phyloP scores from a whole-genome alignment of 2,888 invertebrate species.

The Spialia ferax region DNA sequence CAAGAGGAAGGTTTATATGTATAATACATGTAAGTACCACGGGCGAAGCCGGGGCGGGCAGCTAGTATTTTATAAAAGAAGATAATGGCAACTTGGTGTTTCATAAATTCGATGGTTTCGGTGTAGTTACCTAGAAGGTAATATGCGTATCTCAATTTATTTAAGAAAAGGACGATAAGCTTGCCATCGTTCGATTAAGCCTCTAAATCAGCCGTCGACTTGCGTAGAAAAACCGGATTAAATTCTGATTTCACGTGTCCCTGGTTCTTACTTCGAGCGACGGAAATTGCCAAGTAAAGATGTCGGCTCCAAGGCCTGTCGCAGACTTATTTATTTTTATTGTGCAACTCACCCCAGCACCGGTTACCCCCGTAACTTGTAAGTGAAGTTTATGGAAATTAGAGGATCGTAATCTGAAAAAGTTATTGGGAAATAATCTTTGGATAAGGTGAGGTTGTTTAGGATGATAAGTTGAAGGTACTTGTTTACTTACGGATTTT shows the following conservation, averaged over 20 bases:
- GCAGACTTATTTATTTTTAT: slow-evolving; percentile 75
- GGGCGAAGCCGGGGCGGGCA: too few relatives aligned
- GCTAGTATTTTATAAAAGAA: too few relatives aligned
- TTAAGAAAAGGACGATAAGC: not conserved
- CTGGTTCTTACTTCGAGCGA: slow-evolving; percentile 67
- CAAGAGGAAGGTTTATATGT: too few relatives aligned
- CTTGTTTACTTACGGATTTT: too few relatives aligned
- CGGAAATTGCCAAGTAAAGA: slow-evolving; percentile 79
- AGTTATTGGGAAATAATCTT: not conserved
- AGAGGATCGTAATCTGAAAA: not conserved
- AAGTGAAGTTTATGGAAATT: slow-evolving; percentile 17
- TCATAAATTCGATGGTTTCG: slow-evolving; percentile 15
- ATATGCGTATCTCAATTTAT: not conserved
- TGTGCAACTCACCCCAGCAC: slow-evolving; percentile 39
- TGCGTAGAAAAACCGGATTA: slow-evolving; percentile 74
- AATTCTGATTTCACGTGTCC: slow-evolving; percentile 79
- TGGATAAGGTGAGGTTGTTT: not conserved
- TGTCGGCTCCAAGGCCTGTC: slow-evolving; percentile 58
- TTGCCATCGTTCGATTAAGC: slow-evolving; percentile 66
- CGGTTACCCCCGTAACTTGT: slow-evolving; percentile 6
- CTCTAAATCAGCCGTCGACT: slow-evolving; percentile 76
- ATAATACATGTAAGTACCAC: too few relatives aligned
- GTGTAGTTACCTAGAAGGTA: too few relatives aligned
- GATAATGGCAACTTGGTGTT: too few relatives aligned
- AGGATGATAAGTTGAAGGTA: not conserved